These are phyloP conservation scores for Chaitophorus viminalis DNA, from an alignment of 2,888 invertebrate species.

Conservation along the genomic window DNA sequence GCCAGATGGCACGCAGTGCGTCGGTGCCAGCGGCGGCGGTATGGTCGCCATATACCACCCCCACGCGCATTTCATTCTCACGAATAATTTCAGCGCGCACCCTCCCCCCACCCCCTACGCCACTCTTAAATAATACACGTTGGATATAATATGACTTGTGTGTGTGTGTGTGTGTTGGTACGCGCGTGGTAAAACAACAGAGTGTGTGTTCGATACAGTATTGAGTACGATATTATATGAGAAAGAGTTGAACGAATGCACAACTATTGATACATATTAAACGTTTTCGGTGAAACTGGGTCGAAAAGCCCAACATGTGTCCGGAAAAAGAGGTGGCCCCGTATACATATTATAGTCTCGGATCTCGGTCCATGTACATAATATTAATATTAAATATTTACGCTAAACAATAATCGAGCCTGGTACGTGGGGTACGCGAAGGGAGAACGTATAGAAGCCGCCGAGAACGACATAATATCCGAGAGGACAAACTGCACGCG, in stretches of 20 bases:
- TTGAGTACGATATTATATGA: neutral
- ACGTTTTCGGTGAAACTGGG: neutral
- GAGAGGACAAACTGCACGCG: neutral
- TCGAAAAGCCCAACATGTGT: neutral
- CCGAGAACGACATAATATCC: neutral
- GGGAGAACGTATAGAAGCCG: too few relatives aligned
- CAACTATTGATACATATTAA: neutral
- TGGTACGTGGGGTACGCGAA: neutral
- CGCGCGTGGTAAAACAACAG: too few relatives aligned
- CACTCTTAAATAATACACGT: neutral
- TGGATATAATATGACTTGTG: neutral
- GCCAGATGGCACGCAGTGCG: constrained; percentile 57
- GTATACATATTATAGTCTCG: too few relatives aligned
- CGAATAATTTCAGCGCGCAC: constrained; percentile 35
- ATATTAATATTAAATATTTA: too few relatives aligned
- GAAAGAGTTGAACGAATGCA: neutral
- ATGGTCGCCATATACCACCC: constrained; percentile 13
- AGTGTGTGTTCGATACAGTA: too few relatives aligned
- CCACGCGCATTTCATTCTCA: neutral
- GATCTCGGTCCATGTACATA: too few relatives aligned
- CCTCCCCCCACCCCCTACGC: neutral
- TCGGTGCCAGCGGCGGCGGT: constrained; percentile 48
- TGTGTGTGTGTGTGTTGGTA: neutral
- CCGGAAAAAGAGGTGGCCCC: too few relatives aligned
- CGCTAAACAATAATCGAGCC: too few relatives aligned